Evolutionary conservation across 1,140 invertebrate genomes (phyloP).

Genomic region (Drosophila tsacasi): DNA sequence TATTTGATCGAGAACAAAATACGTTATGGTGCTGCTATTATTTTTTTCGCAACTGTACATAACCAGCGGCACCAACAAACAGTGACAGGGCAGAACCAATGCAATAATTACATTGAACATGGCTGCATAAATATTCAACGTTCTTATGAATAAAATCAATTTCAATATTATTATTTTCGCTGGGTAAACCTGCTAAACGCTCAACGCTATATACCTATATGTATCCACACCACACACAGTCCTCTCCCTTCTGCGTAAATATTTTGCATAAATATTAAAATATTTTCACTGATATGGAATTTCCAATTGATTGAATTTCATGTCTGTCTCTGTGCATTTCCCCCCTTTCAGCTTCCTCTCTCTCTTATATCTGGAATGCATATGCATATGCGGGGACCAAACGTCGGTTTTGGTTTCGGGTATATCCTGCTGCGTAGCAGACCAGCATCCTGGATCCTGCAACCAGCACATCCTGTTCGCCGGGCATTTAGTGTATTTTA

Average conservation of each 20-base stretch:
- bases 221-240: neutral
- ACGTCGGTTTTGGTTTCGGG: conserved; percentile 57
- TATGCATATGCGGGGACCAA: conserved; percentile 45
- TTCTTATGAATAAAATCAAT: conserved; percentile 66
- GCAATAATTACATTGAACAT: conserved; percentile 71
- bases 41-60: too few species aligned
- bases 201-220: neutral
- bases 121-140: conserved; percentile 49
- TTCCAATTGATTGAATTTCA: conserved; percentile 78
- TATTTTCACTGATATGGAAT: conserved; percentile 80
- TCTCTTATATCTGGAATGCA: conserved; percentile 12
- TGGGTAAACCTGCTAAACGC: conserved; percentile 29
- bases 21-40: too few species aligned
- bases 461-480: conserved; percentile 31
- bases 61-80: conserved; percentile 5
- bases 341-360: neutral
- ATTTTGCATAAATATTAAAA: conserved; percentile 80
- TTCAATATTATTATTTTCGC: conserved; percentile 68
- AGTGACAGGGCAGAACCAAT: conserved; percentile 30
- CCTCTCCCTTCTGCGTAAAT: conserved; percentile 48
- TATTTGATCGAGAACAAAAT: too few species aligned
- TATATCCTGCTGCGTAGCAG: conserved; percentile 31
- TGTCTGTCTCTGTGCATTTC: conserved; percentile 24
- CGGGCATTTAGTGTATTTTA: conserved; percentile 62
- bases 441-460: conserved; percentile 24